Conservation (phyloP, 2,888 invertebrate species). For the Eupithecia insigniata region DNA sequence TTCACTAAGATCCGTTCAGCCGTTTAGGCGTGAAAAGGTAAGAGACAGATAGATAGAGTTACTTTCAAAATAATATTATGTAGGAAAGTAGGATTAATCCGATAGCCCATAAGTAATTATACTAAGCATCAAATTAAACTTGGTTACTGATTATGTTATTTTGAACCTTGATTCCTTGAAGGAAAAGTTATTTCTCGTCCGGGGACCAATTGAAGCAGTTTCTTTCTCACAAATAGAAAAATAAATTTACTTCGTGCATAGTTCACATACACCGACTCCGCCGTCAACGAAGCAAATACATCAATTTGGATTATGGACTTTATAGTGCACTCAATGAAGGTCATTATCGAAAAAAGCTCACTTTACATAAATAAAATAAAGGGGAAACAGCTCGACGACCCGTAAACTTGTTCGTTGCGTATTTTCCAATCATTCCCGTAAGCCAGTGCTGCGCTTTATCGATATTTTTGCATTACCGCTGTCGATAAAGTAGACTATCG, state of each 20-base stretch:
- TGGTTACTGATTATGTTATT: background rate
- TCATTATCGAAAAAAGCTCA: slow-evolving; percentile 18
- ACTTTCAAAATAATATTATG: no score
- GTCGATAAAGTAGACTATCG: slow-evolving; percentile 33
- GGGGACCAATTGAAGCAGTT: background rate
- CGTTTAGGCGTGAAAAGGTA: no score
- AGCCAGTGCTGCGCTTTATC: slow-evolving; percentile 38
- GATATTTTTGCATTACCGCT: slow-evolving; percentile 32
- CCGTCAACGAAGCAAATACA: background rate
- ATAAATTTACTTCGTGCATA: background rate
- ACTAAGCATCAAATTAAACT: background rate
- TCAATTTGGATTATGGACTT: background rate
- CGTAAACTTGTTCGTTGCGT: slow-evolving; percentile 49
- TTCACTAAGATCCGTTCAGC: no score
- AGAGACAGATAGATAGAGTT: no score
- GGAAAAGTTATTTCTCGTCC: background rate
- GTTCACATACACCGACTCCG: no score
- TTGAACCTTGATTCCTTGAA: background rate
- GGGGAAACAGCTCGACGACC: slow-evolving; percentile 37
- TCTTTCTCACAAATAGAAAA: background rate
- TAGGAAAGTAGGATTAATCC: no score
- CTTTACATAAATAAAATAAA: slow-evolving; percentile 34
- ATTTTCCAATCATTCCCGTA: slow-evolving; percentile 52
- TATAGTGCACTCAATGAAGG: slow-evolving; percentile 6
- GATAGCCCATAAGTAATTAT: background rate